A percentile compares a stretch with the other conserved stretches of the same genome.
These are phyloP conservation scores for Momotus momota DNA, from an alignment of 2,797 vertebrate genomes.

Conservation along the genomic window DNA sequence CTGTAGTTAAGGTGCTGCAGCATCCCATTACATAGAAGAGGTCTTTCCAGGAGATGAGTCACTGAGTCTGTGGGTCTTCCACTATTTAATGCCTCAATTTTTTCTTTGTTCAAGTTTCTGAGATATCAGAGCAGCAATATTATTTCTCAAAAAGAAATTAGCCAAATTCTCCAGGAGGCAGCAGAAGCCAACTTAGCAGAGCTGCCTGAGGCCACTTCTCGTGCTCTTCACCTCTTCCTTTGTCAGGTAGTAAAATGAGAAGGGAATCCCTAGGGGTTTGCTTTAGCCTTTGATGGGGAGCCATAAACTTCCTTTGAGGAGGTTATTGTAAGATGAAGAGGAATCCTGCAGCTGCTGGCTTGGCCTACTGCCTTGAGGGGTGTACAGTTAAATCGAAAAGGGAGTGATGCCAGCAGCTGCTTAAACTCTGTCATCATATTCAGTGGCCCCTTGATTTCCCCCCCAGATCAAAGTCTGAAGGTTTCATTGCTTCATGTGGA, in stretches of 20 bases:
- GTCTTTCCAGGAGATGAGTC: neutral
- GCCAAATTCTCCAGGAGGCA: constrained; percentile 67
- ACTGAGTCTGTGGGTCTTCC: neutral
- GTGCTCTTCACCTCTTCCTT: constrained; percentile 75
- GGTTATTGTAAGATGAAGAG: neutral
- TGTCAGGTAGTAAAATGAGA: constrained; percentile 71
- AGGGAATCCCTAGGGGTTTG: neutral
- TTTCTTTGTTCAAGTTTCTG: constrained; percentile 72
- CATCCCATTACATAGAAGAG: neutral
- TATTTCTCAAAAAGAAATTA: constrained; percentile 76
- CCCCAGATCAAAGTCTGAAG: neutral
- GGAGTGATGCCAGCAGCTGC: neutral
- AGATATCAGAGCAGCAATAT: constrained; percentile 69
- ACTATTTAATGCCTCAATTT: neutral
- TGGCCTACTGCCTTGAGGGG: neutral
- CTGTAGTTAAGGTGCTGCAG: neutral
- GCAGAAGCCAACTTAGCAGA: constrained; percentile 66
- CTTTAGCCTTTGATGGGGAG: neutral
- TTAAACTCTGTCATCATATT: neutral
- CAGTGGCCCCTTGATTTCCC: neutral
- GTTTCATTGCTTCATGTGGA: neutral
- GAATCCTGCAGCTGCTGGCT: neutral
- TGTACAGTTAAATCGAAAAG: neutral
- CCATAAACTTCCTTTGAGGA: neutral
- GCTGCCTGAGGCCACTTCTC: constrained; percentile 63